Evolutionary conservation across 2,797 vertebrate species (phyloP), one percentile per base, ranked within the genome.

Genomic region (Centroberyx gerrardi): DNA sequence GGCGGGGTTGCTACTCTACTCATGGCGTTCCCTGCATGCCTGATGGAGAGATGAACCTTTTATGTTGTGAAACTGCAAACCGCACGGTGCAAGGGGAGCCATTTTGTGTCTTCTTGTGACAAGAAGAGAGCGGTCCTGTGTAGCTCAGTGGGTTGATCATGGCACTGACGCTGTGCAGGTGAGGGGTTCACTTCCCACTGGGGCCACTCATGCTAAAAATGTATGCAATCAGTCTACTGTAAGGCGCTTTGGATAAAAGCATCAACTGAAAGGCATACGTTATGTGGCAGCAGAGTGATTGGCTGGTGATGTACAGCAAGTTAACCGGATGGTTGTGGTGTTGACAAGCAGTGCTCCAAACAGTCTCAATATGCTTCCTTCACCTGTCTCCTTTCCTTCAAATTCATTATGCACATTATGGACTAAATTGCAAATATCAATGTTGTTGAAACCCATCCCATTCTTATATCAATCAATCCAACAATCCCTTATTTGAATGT

Each of bases 301-400:
- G 63, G 83, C 78, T 82, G 60, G 76, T 81, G 80, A 85, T 82
- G 80, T 40, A 52, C 79, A 81, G 82, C 83, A 86, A 80, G 68
- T 68, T 36, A 74, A 78, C 46, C 22, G 12, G 78, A 85, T 86
- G 87, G 82, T 87, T 90, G 85, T 63, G 0, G 72, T 71, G 76
- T 83, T 52, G 77, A 85, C 81, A 85, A 51, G 82, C 84, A 83
- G 69, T 69, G 72, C 40, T 86, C 76, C 52, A 73, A 86, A 84
- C 89, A 89, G 84, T 83, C 88, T 80, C 29, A 76, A 87, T 73
- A 46, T 67, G 33, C 61, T 68, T 87, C 76, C 82, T 74, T 86
- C 83, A 88, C 87, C 82, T 51, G 27, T 70, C 61, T 70, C 63
- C 40, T 68, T 75, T 49, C 49, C 67, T 78, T 58, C 8, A 42